Evolutionary conservation across 2,888 invertebrate genomes (phyloP).

Genomic region (Tenthredo notha): DNA sequence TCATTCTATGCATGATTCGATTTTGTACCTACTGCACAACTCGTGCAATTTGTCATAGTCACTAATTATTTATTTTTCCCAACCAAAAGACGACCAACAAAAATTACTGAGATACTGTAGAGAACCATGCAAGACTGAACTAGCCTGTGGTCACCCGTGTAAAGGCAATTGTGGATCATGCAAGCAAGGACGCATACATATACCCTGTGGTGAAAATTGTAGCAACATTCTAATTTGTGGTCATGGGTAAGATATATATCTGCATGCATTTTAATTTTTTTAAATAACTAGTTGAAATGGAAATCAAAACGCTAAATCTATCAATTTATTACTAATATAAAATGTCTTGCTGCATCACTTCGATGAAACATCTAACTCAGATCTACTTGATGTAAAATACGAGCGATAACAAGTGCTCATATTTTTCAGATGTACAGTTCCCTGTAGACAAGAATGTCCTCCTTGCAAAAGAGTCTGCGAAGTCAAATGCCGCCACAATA

Average conservation of each 20-base stretch:
- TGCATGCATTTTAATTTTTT: neutral
- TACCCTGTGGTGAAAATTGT: slow-evolving; percentile 81
- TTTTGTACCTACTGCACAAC: neutral
- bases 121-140: slow-evolving; percentile 76
- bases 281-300: neutral
- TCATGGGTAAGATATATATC: slow-evolving; percentile 78
- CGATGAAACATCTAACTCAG: neutral
- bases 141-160: slow-evolving; percentile 81
- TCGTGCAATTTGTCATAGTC: neutral
- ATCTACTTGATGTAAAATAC: neutral
- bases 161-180: slow-evolving; percentile 81
- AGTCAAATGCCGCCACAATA: slow-evolving; percentile 80
- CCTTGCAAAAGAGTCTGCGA: slow-evolving; percentile 80
- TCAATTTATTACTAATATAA: neutral
- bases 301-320: neutral
- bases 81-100: neutral
- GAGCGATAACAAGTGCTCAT: neutral
- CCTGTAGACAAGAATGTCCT: slow-evolving; percentile 81
- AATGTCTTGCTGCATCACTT: neutral
- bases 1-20: no score
- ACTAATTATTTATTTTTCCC: neutral
- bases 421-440: slow-evolving; percentile 79
- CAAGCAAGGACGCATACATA: slow-evolving; percentile 82
- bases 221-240: slow-evolving; percentile 82
- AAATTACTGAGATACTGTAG: slow-evolving; percentile 75